Evolutionary conservation across 2,113 vertebrate species (phyloP).

Genomic region (Anarrhichthys ocellatus): DNA sequence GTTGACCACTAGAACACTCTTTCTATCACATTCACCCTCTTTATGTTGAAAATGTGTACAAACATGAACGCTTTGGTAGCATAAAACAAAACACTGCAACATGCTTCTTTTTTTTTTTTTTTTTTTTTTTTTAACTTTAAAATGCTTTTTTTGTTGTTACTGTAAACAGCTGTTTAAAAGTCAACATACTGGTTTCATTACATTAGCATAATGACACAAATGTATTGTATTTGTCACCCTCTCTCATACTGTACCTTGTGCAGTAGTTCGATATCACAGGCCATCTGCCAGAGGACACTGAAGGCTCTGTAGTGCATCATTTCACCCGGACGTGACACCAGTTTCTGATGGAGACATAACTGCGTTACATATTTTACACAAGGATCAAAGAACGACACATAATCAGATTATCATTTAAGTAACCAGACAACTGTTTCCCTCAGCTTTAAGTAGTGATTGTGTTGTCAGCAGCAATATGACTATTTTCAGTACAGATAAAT

Average conservation of each 20-base stretch:
- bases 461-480: not conserved
- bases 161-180: not conserved
- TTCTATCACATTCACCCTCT: not conserved
- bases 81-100: not conserved
- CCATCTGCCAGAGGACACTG: constrained; percentile 88
- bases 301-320: constrained; percentile 84
- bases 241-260: constrained; percentile 83
- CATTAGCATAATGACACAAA: not conserved
- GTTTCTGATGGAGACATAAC: constrained; percentile 78
- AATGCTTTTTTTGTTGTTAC: not conserved
- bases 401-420: not conserved
- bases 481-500: not conserved
- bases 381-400: not conserved
- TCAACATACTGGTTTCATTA: not conserved
- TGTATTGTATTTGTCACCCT: not conserved
- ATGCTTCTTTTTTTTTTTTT: not conserved
- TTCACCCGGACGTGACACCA: constrained; percentile 82
- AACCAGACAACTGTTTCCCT: not conserved
- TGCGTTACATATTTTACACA: not conserved
- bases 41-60: not conserved
- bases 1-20: not conserved
- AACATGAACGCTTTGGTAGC: not conserved
- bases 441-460: not conserved
- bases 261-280: constrained; percentile 91
- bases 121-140: not conserved